Base-by-base conservation (phyloP, 2,888 invertebrate genomes). In the Drosophila villosipedis region DNA sequence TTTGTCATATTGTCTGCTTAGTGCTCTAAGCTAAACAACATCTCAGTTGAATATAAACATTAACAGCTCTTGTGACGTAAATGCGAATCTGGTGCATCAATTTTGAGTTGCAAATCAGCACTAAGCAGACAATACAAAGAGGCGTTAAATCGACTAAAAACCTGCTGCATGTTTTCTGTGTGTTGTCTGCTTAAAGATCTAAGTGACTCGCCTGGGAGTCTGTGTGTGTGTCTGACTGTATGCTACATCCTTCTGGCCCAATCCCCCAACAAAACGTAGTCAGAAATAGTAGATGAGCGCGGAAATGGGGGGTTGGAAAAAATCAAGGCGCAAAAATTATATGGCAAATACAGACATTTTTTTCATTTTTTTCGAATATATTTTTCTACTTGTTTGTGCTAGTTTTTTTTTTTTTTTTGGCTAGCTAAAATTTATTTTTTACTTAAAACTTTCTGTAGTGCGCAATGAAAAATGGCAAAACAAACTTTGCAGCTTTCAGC, bases 361-460 rank as follows among this genome's bases (percentile, higher is more conserved):
- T 72, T 67, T 60, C 57, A 41, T 53, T 47, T 28, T 52, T 53
- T 43, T 31, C 58, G 37, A 37, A 30, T 30, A 25, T 53, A 47
- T 58, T 25, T 50, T 50, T 59, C 54, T 72, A 60, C 53, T 43
- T 68, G 43, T 69, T 81, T 67, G 77, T 64, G 72, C 80, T 77
- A 80, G 69, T 65, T 70, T 28, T 37, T 65, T 70, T 25, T 35
- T 79, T 81, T 72, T 82, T 67, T 72, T 82, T 67, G 73, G 69
- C 73, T 82, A 69, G 87, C 77, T 76, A 59, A 88, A 88, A 88
- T 88, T 88, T 88, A 88, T 88, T 90, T 88, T 88, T 90, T 88
- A 83, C 87, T 85, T 88, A 88, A 88, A 88, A 88, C 84, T 88
- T 88, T 88, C 82, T 90, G 90, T 88, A 88, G 87, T 90, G 83